A percentile compares a stretch with the other conserved stretches of the same genome.
Evolutionary conservation across 2,888 invertebrate genomes (phyloP).

Genomic region (Halictus ligatus): DNA sequence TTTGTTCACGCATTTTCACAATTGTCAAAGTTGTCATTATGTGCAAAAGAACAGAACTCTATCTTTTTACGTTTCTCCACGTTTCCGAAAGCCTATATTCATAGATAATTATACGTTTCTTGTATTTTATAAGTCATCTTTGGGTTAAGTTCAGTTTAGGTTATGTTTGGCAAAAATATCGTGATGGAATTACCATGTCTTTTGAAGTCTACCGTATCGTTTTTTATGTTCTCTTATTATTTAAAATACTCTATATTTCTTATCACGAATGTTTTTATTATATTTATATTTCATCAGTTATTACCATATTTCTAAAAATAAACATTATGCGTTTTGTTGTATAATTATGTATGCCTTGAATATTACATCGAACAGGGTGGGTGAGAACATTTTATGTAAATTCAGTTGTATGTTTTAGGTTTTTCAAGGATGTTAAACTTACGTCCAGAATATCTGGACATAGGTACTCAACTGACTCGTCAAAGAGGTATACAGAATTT

Average conservation of each 20-base stretch:
- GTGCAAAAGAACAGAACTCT: not conserved
- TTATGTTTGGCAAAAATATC: conserved; percentile 26
- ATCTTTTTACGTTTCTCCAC: not conserved
- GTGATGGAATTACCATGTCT: not conserved
- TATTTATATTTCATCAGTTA: not conserved
- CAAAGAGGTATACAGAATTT: conserved; percentile 75
- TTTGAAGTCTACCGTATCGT: not conserved
- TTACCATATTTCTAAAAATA: conserved; percentile 11
- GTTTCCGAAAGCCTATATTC: not conserved
- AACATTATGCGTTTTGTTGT: not conserved
- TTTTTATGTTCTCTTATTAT: not conserved
- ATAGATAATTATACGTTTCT: not conserved
- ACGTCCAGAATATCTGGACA: conserved; percentile 75
- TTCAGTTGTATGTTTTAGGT: conserved; percentile 67
- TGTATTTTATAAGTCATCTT: not conserved
- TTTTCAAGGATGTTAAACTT: conserved; percentile 76
- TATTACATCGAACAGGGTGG: not conserved
- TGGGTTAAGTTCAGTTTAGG: conserved; percentile 24
- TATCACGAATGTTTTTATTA: not conserved
- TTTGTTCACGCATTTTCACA: conserved; percentile 26
- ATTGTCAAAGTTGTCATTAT: conserved; percentile 39
- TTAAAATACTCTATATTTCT: conserved; percentile 7
- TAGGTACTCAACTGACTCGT: conserved; percentile 78
- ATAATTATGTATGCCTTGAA: not conserved
- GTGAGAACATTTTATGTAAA: conserved; percentile 7